Percentiles rank a stretch among this genome's conserved stretches.
Conservation (phyloP, 2,113 vertebrate species). For the Malurus alboscapulatus region DNA sequence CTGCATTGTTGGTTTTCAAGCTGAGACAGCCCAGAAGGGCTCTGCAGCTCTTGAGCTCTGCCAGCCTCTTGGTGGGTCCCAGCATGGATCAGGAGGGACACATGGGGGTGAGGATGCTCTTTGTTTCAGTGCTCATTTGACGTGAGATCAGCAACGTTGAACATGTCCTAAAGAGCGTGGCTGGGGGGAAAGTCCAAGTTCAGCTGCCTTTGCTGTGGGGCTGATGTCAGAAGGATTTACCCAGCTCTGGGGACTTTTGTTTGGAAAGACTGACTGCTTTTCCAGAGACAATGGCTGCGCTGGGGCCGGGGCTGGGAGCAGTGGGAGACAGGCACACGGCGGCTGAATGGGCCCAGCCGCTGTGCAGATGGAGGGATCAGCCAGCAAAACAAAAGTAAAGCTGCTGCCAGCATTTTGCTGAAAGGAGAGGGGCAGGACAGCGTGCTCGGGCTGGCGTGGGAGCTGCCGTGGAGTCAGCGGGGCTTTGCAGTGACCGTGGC, state of each 20-base stretch:
- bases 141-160: constrained; percentile 52
- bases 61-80: background rate
- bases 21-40: background rate
- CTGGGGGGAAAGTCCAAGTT: constrained; percentile 46
- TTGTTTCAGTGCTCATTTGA: background rate
- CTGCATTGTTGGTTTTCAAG: background rate
- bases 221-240: constrained; percentile 78
- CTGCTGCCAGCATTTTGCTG: constrained; percentile 76
- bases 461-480: background rate
- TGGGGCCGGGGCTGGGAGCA: constrained; percentile 22
- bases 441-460: background rate
- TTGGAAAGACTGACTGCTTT: constrained; percentile 60
- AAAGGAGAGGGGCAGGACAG: constrained; percentile 68
- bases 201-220: constrained; percentile 64
- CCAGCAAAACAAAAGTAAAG: constrained; percentile 75
- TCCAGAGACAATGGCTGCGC: constrained; percentile 68
- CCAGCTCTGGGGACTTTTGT: constrained; percentile 76
- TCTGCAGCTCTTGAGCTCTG: background rate
- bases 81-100: background rate
- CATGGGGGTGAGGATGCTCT: background rate
- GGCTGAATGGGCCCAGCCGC: constrained; percentile 66
- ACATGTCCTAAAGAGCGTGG: background rate
- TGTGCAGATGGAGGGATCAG: constrained; percentile 75
- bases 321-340: background rate
- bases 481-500: background rate